Base-by-base conservation (phyloP, 2,113 vertebrate species). In the Lutjanus erythropterus region DNA sequence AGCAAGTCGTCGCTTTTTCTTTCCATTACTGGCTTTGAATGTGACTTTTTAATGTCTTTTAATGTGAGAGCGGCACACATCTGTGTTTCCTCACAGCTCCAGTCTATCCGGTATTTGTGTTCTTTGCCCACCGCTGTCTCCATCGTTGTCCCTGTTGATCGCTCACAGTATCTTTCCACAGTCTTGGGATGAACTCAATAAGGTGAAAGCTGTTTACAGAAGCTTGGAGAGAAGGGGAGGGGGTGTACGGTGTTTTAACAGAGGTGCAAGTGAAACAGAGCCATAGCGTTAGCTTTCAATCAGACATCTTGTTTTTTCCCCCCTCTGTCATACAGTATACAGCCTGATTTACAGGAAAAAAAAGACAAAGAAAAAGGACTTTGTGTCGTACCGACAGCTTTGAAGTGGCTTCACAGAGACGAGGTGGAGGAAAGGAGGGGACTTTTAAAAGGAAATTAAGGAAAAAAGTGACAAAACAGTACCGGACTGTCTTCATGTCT, bases 401-500 rank as follows among this genome's bases (percentile, higher is more conserved):
- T 85, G 86, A 88, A 82, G 86, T 91, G 81, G 81, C 56, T 88
- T 88, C 80, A 89, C 58, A 66, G 79, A 89, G 80, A 71, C 2
- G 6, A 69, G 70, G 44, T 71, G 78, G 86, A 89, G 85, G 9
- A 80, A 84, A 89, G 75, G 75, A 84, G 77, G 85, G 33, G 35
- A 25, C 49, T 29, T 86, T 58, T 75, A 67, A 18, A 78, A 47
- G 62, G n/a, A 89, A 88, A 84, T 41, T 49, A 83, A 76, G 31
- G 27, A 50, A 62, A 73, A 67, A 88, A 82, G 60, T 78, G 90
- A 89, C 81, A 87, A 77, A 92, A 92, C 86, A 93, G 95, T 95
- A 89, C 96, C 95, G 85, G 94, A 93, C 95, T 95, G 95, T 95
- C 93, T 94, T 92, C 66, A 56, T 90, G 85, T 94, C 90, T n/a